phyloP scores from a whole-genome alignment of 2,797 vertebrate species.

The Anas capensis region DNA sequence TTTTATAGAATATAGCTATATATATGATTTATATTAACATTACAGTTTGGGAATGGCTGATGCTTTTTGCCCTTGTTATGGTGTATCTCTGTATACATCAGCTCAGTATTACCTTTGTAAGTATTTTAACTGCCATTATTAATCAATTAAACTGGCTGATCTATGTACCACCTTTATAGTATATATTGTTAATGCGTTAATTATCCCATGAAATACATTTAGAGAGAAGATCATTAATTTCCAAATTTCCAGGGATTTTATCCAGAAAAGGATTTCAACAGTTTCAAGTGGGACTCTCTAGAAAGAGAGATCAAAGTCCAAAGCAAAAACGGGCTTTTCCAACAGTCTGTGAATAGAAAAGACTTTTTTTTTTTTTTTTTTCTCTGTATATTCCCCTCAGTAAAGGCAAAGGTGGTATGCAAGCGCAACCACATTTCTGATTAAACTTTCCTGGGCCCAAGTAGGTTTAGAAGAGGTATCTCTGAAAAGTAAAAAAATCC shows the following conservation, averaged over 20 bases:
- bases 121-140: constrained; percentile 68
- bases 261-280: constrained; percentile 36
- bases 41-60: constrained; percentile 17
- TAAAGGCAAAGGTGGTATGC: not conserved
- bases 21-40: not conserved
- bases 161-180: constrained; percentile 17
- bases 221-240: constrained; percentile 59
- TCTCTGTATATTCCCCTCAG: not conserved
- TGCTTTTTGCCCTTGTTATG: constrained; percentile 37
- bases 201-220: constrained; percentile 60
- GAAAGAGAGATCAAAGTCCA: constrained; percentile 17
- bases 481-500: not conserved
- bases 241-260: constrained; percentile 43
- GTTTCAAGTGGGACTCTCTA: constrained; percentile 38
- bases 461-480: not conserved
- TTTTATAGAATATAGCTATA: not conserved
- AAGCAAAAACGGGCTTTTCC: constrained; percentile 22
- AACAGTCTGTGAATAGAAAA: not conserved
- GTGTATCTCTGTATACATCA: constrained; percentile 32
- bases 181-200: constrained; percentile 49
- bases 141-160: constrained; percentile 59
- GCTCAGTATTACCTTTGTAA: constrained; percentile 61
- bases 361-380: not conserved
- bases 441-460: not conserved
- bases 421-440: not conserved